Base-by-base conservation (phyloP, 2,113 vertebrate species). In the Leiothrix lutea region DNA sequence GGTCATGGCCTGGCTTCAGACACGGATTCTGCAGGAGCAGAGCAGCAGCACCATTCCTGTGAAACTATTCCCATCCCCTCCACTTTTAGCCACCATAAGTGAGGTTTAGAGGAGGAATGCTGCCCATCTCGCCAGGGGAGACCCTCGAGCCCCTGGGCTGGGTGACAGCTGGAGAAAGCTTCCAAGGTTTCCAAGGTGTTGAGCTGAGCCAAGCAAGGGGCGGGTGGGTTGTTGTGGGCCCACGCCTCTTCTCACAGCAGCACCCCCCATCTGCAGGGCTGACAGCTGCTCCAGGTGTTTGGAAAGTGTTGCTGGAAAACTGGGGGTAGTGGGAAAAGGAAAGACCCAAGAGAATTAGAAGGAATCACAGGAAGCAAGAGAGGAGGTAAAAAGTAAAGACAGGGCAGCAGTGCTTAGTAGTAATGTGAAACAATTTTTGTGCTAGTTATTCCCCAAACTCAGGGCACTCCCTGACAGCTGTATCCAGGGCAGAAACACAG, bases 91-190 rank as follows among this genome's bases (percentile, higher is more conserved):
- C 62, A 18, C 0, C 0, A 9, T 6, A 14, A 85, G 40, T 2
- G 23, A 80, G 11, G 13, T 60, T 51, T 7, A 5, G 35, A 44
- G 64, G 5, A 8, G 33, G 14, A 54, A n/a, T 38, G 65, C 42
- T 70, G 5, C 22, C 16, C 31, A 5, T 40, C 48, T 72, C 0
- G 0, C n/a, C 38, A 40, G 38, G 36, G 35, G 38, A 82, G 54
- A 42, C 42, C 22, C 44, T 47, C 2, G 4, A 48, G 82, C 7
- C 53, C 36, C 24, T 0, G 0, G 12, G 8, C 28, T 0, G 2
- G 6, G 7, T 40, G 25, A 9, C 28, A 45, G 47, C 44, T 66
- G 51, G 35, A 66, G 45, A 66, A 51, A 36, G 31, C 25, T 80
- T 50, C 33, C 1, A 1, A 51, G 47, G 12, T 71, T 66, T 38